Evolutionary conservation across 2,797 vertebrate species (phyloP), one percentile per base, ranked within the genome.

Genomic region (Gymnoscopelus braueri): DNA sequence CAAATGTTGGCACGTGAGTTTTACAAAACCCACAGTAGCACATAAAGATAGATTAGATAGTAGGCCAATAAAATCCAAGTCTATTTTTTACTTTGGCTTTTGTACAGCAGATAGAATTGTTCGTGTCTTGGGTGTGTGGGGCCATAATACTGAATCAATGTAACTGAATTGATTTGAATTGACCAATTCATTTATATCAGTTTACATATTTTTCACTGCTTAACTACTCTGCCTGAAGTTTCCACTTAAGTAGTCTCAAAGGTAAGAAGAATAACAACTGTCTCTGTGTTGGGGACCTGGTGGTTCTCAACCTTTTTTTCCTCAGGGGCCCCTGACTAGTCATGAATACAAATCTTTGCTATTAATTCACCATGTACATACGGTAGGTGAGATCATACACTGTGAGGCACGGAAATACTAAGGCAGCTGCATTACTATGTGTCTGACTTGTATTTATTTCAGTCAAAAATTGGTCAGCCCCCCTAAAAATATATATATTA

Each of bases 281-380:
- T 59, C 26, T 62, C 23, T 59, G 13, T 63, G 55, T 65, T 50
- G 77, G 73, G 63, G 53, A 29, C 84, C 72, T 19, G 81, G 67
- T 77, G 75, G 66, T 58, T 80, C n/a, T 35, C 29, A 60, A 69
- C 66, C 60, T 75, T 68, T 60, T 59, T 12, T 63, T 57, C 68
- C 32, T 19, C 26, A 61, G 73, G 44, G 51, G n/a, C 11, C 26
- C 23, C 54, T 82, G 72, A 72, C 55, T 81, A 83, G 78, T 67
- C 23, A 56, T 23, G 60, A 48, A 55, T 47, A 84, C 2, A 76
- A 59, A 61, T 71, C 19, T 61, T 74, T 3, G 39, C 48, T 32
- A 59, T 29, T 29, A 29, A 1, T 29, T 29, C 19, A 19, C 19
- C 19, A 19, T 19, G 19, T 19, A 19, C 19, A 19, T 19, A 19